These are phyloP conservation scores for Lanius ludovicianus DNA, from an alignment of 2,113 vertebrate species.

Conservation along the genomic window DNA sequence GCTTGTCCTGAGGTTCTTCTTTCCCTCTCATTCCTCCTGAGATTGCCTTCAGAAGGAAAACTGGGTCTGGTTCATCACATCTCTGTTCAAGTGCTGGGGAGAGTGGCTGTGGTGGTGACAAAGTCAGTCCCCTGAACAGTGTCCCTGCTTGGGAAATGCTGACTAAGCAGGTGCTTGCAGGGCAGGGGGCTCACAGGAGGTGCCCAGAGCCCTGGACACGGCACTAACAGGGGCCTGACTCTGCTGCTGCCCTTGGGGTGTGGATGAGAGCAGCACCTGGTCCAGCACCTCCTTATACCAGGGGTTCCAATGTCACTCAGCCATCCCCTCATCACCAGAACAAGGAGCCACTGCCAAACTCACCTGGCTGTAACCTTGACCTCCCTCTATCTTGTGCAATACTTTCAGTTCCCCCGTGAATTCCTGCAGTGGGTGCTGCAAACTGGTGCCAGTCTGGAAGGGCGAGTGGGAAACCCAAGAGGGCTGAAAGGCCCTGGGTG, in stretches of 20 bases:
- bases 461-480: not conserved
- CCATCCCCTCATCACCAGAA: not conserved
- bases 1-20: not conserved
- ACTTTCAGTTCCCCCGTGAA: accelerated
- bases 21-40: accelerated
- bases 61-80: not conserved
- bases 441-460: not conserved
- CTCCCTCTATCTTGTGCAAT: not conserved
- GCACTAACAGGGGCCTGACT: accelerated
- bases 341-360: not conserved
- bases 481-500: not conserved
- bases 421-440: not conserved
- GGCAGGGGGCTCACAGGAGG: not conserved
- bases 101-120: not conserved
- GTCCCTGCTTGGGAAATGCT: not conserved
- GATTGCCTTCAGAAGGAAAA: not conserved
- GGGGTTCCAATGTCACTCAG: not conserved
- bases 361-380: not conserved
- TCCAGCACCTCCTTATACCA: not conserved
- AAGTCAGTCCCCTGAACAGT: not conserved
- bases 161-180: not conserved
- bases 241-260: not conserved
- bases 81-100: not conserved
- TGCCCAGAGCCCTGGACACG: not conserved
- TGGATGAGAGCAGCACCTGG: not conserved